These are phyloP conservation scores for Whitmania pigra DNA, from an alignment of 1,140 invertebrate species.

Conservation along the genomic window DNA sequence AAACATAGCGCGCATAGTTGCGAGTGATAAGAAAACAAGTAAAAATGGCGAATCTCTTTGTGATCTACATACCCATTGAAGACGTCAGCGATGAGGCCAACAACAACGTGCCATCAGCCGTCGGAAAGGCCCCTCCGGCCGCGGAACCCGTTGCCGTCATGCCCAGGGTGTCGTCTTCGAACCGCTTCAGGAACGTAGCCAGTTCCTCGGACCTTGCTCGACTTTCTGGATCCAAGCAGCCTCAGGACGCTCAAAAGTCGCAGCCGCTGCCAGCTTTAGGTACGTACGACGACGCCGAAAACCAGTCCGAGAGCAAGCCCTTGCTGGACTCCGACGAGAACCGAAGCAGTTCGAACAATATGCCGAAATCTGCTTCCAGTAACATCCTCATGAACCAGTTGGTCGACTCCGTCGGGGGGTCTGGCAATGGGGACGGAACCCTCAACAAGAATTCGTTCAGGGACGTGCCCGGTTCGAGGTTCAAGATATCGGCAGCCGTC, in stretches of 20 bases:
- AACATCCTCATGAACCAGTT: background rate
- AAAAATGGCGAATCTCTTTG: slow-evolving; percentile 3
- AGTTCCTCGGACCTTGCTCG: background rate
- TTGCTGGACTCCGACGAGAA: background rate
- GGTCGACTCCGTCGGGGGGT: too few species aligned
- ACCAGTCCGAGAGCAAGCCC: background rate
- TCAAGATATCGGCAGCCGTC: too few species aligned
- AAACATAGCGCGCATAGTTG: too few species aligned
- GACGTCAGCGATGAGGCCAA: background rate
- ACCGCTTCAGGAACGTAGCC: background rate
- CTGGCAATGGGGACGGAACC: too few species aligned
- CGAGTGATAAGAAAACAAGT: too few species aligned
- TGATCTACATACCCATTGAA: slow-evolving; percentile 8
- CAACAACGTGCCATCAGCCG: too few species aligned
- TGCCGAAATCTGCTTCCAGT: slow-evolving; percentile 7
- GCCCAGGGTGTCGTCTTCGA: background rate
- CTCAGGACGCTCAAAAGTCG: background rate
- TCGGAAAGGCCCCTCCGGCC: too few species aligned
- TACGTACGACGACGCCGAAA: background rate
- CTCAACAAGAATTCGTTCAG: too few species aligned
- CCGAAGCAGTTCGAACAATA: background rate
- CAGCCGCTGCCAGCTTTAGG: background rate
- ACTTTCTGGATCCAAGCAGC: background rate
- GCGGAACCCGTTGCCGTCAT: too few species aligned
- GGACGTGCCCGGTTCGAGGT: too few species aligned